phyloP scores from a whole-genome alignment of 2,888 invertebrate species.

The Minunthozetes semirufus region DNA sequence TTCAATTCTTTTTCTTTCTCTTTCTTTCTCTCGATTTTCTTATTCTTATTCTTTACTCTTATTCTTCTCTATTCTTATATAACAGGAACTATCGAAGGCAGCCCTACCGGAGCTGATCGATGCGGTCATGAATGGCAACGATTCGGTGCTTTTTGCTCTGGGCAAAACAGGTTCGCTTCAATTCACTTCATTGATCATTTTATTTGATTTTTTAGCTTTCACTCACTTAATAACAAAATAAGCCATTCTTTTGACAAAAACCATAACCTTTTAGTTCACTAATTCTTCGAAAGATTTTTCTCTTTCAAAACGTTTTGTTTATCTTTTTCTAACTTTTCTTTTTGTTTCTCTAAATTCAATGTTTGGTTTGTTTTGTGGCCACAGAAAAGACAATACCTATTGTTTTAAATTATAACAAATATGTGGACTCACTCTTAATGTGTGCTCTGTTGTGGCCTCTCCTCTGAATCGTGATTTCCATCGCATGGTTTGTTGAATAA shows the following conservation, averaged over 20 bases:
- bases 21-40: not conserved
- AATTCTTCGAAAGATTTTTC: not conserved
- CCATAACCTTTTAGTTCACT: not conserved
- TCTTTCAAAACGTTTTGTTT: not conserved
- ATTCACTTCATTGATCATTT: conserved; percentile 27
- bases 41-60: not conserved
- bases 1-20: not conserved
- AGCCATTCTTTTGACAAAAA: not conserved
- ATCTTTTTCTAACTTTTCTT: not conserved
- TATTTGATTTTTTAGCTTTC: conserved; percentile 19
- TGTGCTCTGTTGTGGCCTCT: not conserved
- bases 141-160: conserved; percentile 18
- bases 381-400: conserved; percentile 24
- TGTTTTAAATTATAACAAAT: not conserved
- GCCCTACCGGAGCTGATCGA: conserved; percentile 22
- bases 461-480: not conserved
- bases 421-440: too few species aligned
- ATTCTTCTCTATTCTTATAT: not conserved
- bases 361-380: conserved; percentile 15
- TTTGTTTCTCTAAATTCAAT: not conserved
- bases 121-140: conserved; percentile 24
- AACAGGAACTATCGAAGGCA: conserved; percentile 14
- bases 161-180: conserved; percentile 27
- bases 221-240: not conserved
- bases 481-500: conserved; percentile 20